Conservation (phyloP, 1,140 invertebrate genomes). For the Alviniconcha marisindica region DNA sequence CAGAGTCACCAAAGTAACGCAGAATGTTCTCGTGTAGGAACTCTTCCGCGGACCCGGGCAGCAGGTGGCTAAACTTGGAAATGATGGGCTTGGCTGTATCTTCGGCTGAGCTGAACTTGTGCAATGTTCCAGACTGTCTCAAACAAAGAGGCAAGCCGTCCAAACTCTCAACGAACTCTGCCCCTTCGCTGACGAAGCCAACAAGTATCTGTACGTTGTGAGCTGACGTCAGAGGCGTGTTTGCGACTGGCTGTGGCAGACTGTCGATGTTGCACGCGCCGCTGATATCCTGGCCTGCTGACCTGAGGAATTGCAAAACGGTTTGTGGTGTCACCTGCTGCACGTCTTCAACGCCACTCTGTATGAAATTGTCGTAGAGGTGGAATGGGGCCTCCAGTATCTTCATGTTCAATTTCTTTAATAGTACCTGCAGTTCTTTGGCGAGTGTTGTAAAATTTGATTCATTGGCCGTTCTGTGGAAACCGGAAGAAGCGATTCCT, state of each 20-base stretch:
- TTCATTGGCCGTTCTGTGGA: neutral
- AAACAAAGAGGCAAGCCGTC: conserved; percentile 25
- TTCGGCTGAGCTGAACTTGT: neutral
- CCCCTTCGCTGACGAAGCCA: neutral
- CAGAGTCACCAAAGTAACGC: neutral
- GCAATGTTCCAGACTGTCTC: conserved; percentile 9
- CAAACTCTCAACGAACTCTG: neutral
- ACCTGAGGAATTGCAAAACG: conserved; percentile 9
- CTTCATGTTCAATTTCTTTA: conserved; percentile 31
- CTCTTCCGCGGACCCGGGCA: neutral
- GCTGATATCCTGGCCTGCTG: neutral
- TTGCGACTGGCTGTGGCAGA: neutral
- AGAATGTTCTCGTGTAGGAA: conserved; percentile 12
- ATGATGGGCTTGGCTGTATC: neutral
- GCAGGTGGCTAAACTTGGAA: neutral
- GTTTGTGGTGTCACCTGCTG: conserved; percentile 22
- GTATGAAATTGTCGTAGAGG: conserved; percentile 5
- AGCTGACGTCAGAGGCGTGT: conserved; percentile 17
- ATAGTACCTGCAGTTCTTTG: neutral
- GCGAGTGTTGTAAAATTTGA: no score
- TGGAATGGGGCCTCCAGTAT: neutral
- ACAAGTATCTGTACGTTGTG: conserved; percentile 2
- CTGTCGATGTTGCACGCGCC: neutral
- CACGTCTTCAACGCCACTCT: neutral
- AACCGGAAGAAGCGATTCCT: neutral